Evolutionary conservation across 2,113 vertebrate species (phyloP).

Genomic region (rat (Rattus norvegicus)): DNA sequence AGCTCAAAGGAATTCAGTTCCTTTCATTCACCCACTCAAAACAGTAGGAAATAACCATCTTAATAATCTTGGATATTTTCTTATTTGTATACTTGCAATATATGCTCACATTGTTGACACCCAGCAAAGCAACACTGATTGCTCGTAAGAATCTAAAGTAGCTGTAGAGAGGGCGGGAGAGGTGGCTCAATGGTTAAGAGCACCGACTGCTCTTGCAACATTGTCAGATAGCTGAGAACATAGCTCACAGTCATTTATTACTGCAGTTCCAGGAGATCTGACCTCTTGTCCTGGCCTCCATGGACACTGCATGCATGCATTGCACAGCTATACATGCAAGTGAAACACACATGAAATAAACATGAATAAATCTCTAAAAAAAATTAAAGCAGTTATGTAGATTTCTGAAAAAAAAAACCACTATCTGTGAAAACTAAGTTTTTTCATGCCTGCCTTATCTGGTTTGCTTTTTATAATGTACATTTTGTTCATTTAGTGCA

Average conservation of each 20-base stretch:
- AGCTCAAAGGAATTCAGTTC: neutral
- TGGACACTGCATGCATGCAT: too few relatives aligned
- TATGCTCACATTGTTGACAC: neutral
- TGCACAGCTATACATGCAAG: too few relatives aligned
- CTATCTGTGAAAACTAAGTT: neutral
- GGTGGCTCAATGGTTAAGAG: neutral
- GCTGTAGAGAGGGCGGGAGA: neutral
- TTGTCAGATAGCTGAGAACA: too few relatives aligned
- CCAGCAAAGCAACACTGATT: neutral
- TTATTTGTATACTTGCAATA: neutral
- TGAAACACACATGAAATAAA: too few relatives aligned
- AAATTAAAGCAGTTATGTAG: neutral
- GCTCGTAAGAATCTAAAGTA: neutral
- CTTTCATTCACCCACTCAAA: neutral
- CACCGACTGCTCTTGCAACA: neutral
- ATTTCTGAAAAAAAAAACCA: conserved; percentile 33
- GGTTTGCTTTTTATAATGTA: neutral
- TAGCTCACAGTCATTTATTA: too few relatives aligned
- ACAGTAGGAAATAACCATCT: neutral
- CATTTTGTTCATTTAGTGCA: neutral
- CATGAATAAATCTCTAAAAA: neutral
- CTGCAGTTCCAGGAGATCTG: too few relatives aligned
- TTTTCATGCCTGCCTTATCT: neutral
- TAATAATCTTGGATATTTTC: neutral
- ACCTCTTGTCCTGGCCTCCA: too few relatives aligned